Percentiles rank a stretch among this genome's conserved stretches.
phyloP scores from a whole-genome alignment of 2,888 invertebrate species.

The Lepidonotus clava region DNA sequence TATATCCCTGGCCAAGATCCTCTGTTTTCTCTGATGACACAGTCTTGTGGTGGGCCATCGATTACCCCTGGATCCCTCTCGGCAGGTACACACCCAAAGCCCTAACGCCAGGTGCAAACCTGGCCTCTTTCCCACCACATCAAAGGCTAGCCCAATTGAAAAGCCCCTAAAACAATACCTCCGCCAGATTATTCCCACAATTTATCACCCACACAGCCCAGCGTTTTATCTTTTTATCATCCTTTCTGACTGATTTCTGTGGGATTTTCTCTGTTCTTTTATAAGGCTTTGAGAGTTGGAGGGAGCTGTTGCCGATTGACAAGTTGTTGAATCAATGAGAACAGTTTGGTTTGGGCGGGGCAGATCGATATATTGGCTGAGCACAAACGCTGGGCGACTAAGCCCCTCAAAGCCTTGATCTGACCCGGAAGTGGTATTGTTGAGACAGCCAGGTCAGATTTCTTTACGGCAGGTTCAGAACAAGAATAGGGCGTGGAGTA shows the following conservation, averaged over 20 bases:
- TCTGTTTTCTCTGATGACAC: background rate
- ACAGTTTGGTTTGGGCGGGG: background rate
- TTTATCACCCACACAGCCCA: background rate
- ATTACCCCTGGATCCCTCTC: background rate
- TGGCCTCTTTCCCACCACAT: constrained; percentile 18
- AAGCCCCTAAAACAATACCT: background rate
- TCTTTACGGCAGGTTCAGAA: background rate
- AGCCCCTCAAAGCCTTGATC: background rate
- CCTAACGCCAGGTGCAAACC: background rate
- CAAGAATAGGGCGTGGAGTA: too few relatives aligned
- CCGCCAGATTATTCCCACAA: background rate
- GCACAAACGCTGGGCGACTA: background rate
- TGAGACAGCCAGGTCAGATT: constrained; percentile 13
- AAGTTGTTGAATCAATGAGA: constrained; percentile 28
- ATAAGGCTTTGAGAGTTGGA: too few relatives aligned
- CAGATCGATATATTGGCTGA: constrained; percentile 32
- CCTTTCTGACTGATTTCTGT: background rate
- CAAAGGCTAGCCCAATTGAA: constrained; percentile 29
- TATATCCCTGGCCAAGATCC: background rate
- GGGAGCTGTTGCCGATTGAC: background rate
- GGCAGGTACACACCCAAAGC: background rate
- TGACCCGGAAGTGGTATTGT: constrained; percentile 20
- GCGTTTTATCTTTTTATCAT: background rate
- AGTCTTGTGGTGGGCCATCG: background rate
- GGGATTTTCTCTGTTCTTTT: background rate